These are phyloP conservation scores for Scaptomyza caliginosa DNA, from an alignment of 2,888 invertebrate genomes.

Conservation along the genomic window DNA sequence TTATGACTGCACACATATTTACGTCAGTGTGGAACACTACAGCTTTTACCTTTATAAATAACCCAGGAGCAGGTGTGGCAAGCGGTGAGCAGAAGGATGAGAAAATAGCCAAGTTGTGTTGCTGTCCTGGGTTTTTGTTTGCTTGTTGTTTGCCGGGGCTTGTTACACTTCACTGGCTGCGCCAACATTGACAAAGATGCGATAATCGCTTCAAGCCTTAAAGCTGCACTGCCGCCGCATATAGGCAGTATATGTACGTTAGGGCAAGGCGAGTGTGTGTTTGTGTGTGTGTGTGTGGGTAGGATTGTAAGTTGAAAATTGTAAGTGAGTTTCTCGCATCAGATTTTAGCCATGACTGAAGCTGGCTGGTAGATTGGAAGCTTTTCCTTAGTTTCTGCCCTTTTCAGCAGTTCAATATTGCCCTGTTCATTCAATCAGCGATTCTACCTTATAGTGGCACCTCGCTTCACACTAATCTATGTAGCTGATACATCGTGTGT, in stretches of 20 bases:
- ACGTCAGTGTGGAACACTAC: constrained; percentile 25
- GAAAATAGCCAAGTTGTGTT: constrained; percentile 18
- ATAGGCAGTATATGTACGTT: constrained; percentile 6
- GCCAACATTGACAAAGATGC: constrained; percentile 75
- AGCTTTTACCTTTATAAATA: constrained; percentile 47
- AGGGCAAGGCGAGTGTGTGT: too few relatives aligned
- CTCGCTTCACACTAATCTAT: constrained; percentile 12
- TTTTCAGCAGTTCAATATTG: constrained; percentile 10
- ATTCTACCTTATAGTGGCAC: constrained; percentile 6
- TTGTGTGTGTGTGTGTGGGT: too few relatives aligned
- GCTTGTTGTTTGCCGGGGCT: constrained; percentile 53
- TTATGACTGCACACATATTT: constrained; percentile 45
- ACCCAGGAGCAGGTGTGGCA: constrained; percentile 10
- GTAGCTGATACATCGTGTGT: constrained; percentile 1
- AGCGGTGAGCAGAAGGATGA: not conserved
- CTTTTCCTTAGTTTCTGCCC: not conserved
- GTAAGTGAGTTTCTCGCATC: constrained; percentile 16
- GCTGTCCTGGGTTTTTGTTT: constrained; percentile 36
- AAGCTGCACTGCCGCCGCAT: constrained; percentile 52
- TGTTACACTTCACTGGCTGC: constrained; percentile 60
- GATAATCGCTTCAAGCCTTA: constrained; percentile 75
- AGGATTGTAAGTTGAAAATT: constrained; percentile 5
- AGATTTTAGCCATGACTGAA: constrained; percentile 25
- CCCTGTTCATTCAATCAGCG: constrained; percentile 4
- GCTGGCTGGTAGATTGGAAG: constrained; percentile 8